Conservation (phyloP, 2,113 vertebrate species). For the Rhinoderma darwinii region DNA sequence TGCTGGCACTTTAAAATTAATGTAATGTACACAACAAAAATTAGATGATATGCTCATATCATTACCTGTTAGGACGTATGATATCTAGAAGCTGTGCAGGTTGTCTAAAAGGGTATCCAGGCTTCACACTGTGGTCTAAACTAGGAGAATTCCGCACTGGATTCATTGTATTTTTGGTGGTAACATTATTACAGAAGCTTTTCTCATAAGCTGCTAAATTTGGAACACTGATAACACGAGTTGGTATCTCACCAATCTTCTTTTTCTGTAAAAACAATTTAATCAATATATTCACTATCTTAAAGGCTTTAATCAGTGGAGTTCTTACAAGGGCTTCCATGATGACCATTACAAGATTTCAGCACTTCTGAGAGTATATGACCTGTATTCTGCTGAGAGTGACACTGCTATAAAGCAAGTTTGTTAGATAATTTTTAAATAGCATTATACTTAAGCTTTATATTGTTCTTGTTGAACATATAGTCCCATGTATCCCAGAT, state of each 20-base stretch:
- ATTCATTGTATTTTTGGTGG: conserved; percentile 71
- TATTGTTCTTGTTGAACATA: too few relatives aligned
- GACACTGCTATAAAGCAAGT: too few relatives aligned
- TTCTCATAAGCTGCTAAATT: conserved; percentile 82
- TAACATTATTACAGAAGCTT: conserved; percentile 77
- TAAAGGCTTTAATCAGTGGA: neutral
- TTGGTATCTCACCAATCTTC: conserved; percentile 77
- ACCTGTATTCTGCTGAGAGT: too few relatives aligned
- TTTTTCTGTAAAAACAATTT: conserved; percentile 77
- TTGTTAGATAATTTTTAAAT: too few relatives aligned
- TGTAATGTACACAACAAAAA: neutral
- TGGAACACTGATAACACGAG: conserved; percentile 83
- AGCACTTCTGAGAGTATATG: too few relatives aligned
- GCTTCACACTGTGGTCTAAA: conserved; percentile 74
- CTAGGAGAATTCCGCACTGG: conserved; percentile 78
- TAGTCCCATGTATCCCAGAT: too few relatives aligned
- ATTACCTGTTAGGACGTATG: conserved; percentile 53
- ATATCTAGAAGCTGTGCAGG: conserved; percentile 68
- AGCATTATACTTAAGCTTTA: too few relatives aligned
- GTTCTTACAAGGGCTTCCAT: neutral
- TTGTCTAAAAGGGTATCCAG: conserved; percentile 66
- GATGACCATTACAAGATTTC: too few relatives aligned
- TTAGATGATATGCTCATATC: neutral
- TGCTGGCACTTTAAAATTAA: too few relatives aligned
- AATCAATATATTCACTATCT: neutral